These are phyloP conservation scores for Steinernema carpocapsae DNA, from an alignment of 2,888 invertebrate genomes.

Conservation along the genomic window DNA sequence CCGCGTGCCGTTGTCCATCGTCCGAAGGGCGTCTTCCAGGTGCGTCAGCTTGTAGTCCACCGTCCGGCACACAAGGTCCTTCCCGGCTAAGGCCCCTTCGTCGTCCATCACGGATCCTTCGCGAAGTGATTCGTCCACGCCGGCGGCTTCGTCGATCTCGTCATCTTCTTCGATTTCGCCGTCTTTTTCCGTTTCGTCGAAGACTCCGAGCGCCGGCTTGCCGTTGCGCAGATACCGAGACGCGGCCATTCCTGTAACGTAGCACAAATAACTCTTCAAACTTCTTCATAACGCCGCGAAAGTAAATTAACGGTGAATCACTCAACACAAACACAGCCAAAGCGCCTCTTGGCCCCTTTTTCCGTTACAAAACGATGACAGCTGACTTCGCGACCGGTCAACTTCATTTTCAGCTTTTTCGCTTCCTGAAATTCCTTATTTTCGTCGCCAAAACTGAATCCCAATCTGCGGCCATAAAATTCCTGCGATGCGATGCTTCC, in stretches of 20 bases:
- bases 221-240: conserved; percentile 13
- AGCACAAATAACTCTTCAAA: no score
- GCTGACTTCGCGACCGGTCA: no score
- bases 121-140: neutral
- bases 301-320: neutral
- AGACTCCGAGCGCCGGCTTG: conserved; percentile 7
- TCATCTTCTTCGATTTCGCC: conserved; percentile 1
- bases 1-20: neutral
- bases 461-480: no score
- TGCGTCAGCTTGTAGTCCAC: neutral
- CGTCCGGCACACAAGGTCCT: conserved; percentile 11
- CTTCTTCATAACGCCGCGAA: no score
- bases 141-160: neutral
- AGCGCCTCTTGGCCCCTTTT: neutral
- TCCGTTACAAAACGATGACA: neutral
- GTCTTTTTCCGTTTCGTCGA: conserved; percentile 12
- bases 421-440: no score
- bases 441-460: no score
- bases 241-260: conserved; percentile 1
- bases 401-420: no score
- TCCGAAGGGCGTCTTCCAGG: neutral
- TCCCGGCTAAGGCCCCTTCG: neutral
- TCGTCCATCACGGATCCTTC: conserved; percentile 12
- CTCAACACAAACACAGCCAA: neutral
- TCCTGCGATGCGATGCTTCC: no score